Evolutionary conservation across 2,888 invertebrate species (phyloP).

Genomic region (Seira musarum): DNA sequence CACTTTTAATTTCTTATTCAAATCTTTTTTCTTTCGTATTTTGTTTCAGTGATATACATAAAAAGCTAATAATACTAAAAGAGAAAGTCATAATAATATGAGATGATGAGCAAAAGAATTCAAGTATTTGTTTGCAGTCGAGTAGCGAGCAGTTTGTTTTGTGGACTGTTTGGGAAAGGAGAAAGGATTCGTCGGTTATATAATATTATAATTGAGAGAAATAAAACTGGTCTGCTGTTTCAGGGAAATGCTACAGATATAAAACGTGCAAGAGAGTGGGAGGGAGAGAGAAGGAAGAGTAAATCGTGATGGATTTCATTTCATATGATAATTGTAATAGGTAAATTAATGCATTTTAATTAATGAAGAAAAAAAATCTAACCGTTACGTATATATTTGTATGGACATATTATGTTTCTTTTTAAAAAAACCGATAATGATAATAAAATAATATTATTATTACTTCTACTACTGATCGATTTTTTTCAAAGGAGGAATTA

Average conservation of each 20-base stretch:
- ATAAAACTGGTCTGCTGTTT: not conserved
- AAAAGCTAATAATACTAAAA: too few relatives aligned
- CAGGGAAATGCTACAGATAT: not conserved
- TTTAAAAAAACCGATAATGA: not conserved
- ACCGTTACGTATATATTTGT: conserved; percentile 1
- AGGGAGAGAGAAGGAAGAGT: conserved; percentile 53
- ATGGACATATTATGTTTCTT: not conserved
- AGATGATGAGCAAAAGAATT: conserved; percentile 11
- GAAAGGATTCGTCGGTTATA: not conserved
- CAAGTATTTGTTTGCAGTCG: not conserved
- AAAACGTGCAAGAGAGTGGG: conserved; percentile 37
- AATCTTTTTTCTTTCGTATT: not conserved
- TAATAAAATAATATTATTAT: not conserved
- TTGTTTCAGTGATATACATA: not conserved
- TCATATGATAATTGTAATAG: too few relatives aligned
- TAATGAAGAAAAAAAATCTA: too few relatives aligned
- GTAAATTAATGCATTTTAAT: too few relatives aligned
- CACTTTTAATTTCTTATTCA: not conserved
- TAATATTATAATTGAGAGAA: too few relatives aligned
- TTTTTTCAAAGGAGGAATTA: not conserved
- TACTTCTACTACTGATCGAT: not conserved
- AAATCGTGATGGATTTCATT: conserved; percentile 59
- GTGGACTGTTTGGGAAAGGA: not conserved
- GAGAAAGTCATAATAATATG: too few relatives aligned
- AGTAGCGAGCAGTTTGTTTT: not conserved